Base-by-base conservation (phyloP, 2,113 vertebrate genomes). In the Origma solitaria region DNA sequence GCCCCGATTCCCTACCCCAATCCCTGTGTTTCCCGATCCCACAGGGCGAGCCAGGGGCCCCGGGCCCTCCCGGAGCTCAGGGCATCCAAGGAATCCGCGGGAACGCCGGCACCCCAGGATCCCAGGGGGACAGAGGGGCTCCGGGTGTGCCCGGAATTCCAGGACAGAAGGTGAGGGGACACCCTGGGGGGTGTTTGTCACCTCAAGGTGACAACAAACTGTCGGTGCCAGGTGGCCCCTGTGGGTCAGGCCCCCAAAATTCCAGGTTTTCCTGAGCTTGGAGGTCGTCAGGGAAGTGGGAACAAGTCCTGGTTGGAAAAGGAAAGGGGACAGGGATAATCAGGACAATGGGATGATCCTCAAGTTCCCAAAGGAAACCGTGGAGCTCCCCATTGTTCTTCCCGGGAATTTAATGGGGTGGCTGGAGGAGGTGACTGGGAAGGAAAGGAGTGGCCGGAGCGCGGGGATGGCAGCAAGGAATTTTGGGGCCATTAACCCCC, bases 51-150 rank as follows among this genome's bases (percentile, higher is more conserved):
- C 98, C 98, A 12, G 99, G 99, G 10, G 97, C 96, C 15, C 92
- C 97, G 3, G 98, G 99, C 51, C 97, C 98, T 73, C 94, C 98
- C 17, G 99, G 99, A 85, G 98, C 98, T 79, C 99, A 99, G 82
- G 99, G 99, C 16, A 98, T 98, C 85, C 99, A 99, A 91, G 99
- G 99, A 33, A 99, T 99, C 40, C 96, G 45, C 2, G 98, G 99
- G 47, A 98, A 98, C 8, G 27, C 97, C 1, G 98, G 99, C 19
- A 97, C 89, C 24, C 98, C 98, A 1, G 99, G 99, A 27, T 95
- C 97, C 20, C 97, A 97, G 12, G 99, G 99, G 15, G 73, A 95
- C 35, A 98, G 97, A 94, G 99, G 98, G 3, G 82, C 88, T 10
- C 94, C 97, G 4, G 99, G 99, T 7, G 92, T 98, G 4, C 86